phyloP scores from a whole-genome alignment of 2,113 vertebrate genomes.

The Chiloscyllium plagiosum region DNA sequence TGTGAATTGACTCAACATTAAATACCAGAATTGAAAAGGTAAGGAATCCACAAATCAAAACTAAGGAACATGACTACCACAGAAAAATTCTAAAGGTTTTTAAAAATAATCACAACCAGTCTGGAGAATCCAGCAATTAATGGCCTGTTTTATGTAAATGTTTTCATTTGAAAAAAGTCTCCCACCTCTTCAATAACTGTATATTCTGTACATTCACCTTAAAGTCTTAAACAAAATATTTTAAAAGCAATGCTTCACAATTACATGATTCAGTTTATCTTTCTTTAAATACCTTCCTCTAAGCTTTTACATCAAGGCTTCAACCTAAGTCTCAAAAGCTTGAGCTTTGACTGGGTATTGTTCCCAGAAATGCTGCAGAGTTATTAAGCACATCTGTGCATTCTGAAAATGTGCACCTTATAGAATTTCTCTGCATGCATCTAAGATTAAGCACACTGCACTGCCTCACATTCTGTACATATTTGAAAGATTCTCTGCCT shows the following conservation, averaged over 20 bases:
- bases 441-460: not conserved
- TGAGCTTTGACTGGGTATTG: not conserved
- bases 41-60: not conserved
- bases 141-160: not conserved
- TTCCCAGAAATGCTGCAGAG: not conserved
- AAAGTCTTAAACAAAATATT: not conserved
- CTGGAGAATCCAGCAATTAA: not conserved
- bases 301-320: not conserved
- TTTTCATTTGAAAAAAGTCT: not conserved
- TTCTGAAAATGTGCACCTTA: not conserved
- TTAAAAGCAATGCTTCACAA: not conserved
- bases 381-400: constrained; percentile 21
- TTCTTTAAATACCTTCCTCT: not conserved
- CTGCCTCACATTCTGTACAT: not conserved
- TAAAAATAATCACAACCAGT: not conserved
- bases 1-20: not conserved
- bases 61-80: not conserved
- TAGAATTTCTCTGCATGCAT: not conserved
- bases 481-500: not conserved
- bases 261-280: not conserved
- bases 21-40: not conserved
- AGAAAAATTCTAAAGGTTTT: not conserved
- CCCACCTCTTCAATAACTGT: not conserved
- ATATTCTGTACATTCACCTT: not conserved
- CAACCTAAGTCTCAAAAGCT: not conserved